Base-by-base conservation (phyloP, 2,113 vertebrate species). In the Regulus satrapa region DNA sequence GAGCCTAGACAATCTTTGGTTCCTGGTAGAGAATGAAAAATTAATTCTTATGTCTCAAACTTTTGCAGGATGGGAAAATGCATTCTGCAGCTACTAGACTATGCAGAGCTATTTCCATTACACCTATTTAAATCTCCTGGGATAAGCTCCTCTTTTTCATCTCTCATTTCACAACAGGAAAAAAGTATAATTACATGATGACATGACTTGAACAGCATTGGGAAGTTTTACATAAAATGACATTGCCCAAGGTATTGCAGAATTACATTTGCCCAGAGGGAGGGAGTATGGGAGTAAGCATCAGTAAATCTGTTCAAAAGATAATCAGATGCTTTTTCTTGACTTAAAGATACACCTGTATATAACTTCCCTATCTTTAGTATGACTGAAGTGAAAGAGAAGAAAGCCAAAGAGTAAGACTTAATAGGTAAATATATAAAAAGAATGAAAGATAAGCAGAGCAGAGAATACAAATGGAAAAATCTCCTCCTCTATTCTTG, bases 221-320 rank as follows among this genome's bases (percentile, higher is more conserved):
- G n/a, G n/a, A 95, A 67, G 93, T 94, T 96, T 96, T 97, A 95
- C 96, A 96, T 96, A 92, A 92, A 96, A 85, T 95, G 92, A 81
- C 94, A 88, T 97, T 93, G 93, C 92, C 94, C 5, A 81, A 95
- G 92, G 94, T 94, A 92, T 59, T 96, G 78, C 63, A 77, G 92
- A 92, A 83, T 95, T 93, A 77, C 64, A 56, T 74, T 95, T 69
- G 43, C 93, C 93, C 94, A 75, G 88, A 96, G 96, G 95, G 88
- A 93, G 78, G 40, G 88, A 96, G 93, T 96, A 95, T 88, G 95
- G 51, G 63, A 95, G 72, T 89, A 61, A 77, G 75, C 68, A 92
- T 93, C 75, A 86, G 88, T 94, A 77, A 90, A 90, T 90, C 88
- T 86, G 90, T 81, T 94, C 68, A 85, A 86, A 92, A 96, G 95